A percentile compares a stretch with the other conserved stretches of the same genome.
Evolutionary conservation across 2,113 vertebrate genomes (phyloP).

Genomic region (Naja naja): DNA sequence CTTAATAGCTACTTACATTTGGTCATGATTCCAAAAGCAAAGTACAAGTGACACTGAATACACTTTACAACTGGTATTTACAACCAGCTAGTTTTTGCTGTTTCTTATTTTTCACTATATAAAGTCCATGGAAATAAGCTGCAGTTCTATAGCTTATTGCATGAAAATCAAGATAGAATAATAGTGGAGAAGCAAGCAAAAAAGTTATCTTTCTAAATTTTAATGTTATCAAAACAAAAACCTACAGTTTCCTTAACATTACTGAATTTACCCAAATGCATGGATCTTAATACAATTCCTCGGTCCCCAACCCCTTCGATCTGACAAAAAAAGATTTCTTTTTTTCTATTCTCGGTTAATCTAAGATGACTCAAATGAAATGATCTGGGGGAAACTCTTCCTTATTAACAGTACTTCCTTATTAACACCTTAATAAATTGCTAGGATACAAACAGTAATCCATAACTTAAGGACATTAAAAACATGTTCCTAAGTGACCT

Average conservation of each 20-base stretch:
- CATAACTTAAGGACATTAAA: background rate
- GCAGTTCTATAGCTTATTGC: background rate
- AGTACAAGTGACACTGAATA: background rate
- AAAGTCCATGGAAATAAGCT: background rate
- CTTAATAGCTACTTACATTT: background rate
- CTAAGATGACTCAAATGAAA: background rate
- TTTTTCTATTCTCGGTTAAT: background rate
- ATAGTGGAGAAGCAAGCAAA: background rate
- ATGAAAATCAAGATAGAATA: background rate
- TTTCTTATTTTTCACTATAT: background rate
- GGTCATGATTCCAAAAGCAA: background rate
- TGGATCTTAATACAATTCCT: background rate
- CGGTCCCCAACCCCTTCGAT: background rate
- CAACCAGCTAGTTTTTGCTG: background rate
- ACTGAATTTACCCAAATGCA: background rate
- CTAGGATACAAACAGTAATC: background rate
- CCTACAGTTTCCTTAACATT: background rate
- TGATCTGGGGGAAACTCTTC: background rate
- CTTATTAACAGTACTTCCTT: background rate
- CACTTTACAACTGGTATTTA: background rate
- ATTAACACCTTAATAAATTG: background rate
- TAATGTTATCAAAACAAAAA: background rate
- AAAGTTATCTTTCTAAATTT: background rate
- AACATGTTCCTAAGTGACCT: background rate
- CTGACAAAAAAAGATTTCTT: background rate